Conservation (phyloP, 1,140 invertebrate genomes). For the Nylanderia fulva region DNA sequence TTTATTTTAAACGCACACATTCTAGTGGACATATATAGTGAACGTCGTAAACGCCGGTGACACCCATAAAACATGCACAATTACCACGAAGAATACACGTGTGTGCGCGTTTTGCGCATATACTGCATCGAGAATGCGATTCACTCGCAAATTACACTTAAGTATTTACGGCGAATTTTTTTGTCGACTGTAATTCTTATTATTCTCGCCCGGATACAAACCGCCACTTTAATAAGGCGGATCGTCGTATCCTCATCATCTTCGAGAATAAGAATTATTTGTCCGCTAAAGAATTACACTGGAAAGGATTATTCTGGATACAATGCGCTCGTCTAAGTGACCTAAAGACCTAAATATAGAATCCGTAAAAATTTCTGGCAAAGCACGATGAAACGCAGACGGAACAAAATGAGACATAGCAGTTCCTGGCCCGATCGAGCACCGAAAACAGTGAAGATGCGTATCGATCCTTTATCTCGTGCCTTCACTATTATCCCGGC, state of each 20-base stretch:
- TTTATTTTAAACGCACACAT: slow-evolving; percentile 3
- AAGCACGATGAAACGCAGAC: slow-evolving; percentile 73
- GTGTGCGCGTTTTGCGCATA: slow-evolving; percentile 5
- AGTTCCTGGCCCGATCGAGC: slow-evolving; percentile 77
- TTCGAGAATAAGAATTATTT: background rate
- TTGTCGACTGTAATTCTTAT: background rate
- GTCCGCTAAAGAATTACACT: too few species aligned
- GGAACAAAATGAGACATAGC: slow-evolving; percentile 76
- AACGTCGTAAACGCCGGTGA: slow-evolving; percentile 41
- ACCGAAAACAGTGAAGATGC: slow-evolving; percentile 74
- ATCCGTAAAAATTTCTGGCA: background rate
- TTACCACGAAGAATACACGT: slow-evolving; percentile 12
- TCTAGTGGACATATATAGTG: slow-evolving; percentile 47
- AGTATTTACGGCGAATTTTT: background rate
- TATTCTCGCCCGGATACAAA: slow-evolving; percentile 23
- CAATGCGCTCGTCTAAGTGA: background rate
- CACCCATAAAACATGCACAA: slow-evolving; percentile 36
- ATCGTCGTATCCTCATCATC: background rate
- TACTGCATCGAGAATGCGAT: slow-evolving; percentile 19
- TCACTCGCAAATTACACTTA: background rate
- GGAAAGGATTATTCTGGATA: background rate
- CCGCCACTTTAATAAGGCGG: background rate
- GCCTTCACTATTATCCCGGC: slow-evolving; percentile 79
- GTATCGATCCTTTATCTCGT: slow-evolving; percentile 76
- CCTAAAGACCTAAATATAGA: slow-evolving; percentile 27